Evolutionary conservation across 2,113 vertebrate genomes (phyloP), one percentile per base, ranked within the genome.

Genomic region (Dasyornis broadbenti): DNA sequence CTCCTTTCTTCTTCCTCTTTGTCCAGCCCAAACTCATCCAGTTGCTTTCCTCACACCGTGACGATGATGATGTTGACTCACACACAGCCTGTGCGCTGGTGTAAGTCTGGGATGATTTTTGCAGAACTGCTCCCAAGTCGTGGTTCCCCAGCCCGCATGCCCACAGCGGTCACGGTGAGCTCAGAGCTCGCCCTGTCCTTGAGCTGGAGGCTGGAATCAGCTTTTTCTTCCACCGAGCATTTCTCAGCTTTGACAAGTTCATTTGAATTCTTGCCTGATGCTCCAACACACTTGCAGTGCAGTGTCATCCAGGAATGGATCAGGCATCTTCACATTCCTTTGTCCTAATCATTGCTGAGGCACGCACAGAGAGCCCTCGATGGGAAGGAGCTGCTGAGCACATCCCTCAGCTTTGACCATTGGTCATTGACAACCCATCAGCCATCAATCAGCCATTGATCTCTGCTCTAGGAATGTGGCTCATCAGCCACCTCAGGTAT

Each of bases 1-100:
- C 95, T 94, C 31, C 50, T 94, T 96, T 92, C 90, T 75, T 60
- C 93, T 96, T 96, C 96, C 95, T 82, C 78, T 91, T 95, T 87
- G 68, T 33, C 40, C 82, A 87, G 73, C 84, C 76, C 61, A 59
- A 78, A 47, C 14, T 40, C 64, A 91, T 57, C 73, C 37, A 44
- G 35, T 82, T 73, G 78, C 85, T 90, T 78, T 84, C 56, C 85
- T 86, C 2, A 13, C 7, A 8, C 44, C 57, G 8, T 30, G 49
- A 15, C 2, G 13, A 81, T n/a, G 87, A 63, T 28, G 71, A 15
- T 47, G 61, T 27, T 95, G 95, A 91, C 78, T 95, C 94, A 84
- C 11, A 22, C 0, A 1, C 56, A 91, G 81, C 7, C 63, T 91
- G 65, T 59, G 82, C 49, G 66, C 92, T 95, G 81, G 3, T 63